Percentiles rank a stretch among this genome's conserved stretches.
phyloP scores from a whole-genome alignment of 35 echinoderm and acorn worm species.

The Ophiothrix spiculata region DNA sequence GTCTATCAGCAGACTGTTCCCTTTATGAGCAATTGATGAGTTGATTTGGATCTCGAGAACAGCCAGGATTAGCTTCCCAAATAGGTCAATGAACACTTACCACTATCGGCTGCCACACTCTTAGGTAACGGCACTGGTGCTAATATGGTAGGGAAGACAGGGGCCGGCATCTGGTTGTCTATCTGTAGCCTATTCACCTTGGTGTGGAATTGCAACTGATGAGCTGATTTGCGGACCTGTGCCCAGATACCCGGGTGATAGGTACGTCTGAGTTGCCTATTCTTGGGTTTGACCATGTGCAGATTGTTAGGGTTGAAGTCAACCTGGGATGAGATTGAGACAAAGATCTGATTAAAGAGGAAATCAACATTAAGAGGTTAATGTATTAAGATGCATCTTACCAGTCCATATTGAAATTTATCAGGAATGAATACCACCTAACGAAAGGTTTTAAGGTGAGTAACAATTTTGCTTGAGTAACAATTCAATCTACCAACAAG shows the following conservation, averaged over 20 bases:
- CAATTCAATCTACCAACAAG: too few species aligned
- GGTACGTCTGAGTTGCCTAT: conserved; percentile 65
- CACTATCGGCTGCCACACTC: conserved; percentile 90
- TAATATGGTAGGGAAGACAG: conserved; percentile 87
- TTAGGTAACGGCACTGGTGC: conserved; percentile 86
- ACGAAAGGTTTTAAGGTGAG: too few species aligned
- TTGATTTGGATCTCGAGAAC: too few species aligned
- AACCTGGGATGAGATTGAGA: conserved; percentile 59
- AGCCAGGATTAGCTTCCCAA: too few species aligned
- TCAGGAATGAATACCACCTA: too few species aligned
- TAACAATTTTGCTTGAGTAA: too few species aligned
- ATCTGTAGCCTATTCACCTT: conserved; percentile 87
- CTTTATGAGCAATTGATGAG: conserved; percentile 92
- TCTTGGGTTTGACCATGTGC: conserved; percentile 83
- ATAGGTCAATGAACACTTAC: too few species aligned
- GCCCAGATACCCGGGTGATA: conserved; percentile 93
- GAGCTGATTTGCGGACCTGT: conserved; percentile 65
- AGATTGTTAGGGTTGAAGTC: conserved; percentile 62
- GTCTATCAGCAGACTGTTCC: conserved; percentile 85
- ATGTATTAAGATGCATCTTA: too few species aligned
- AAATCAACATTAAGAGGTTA: too few species aligned
- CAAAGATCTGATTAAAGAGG: too few species aligned
- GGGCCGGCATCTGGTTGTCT: conserved; percentile 93
- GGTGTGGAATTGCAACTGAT: conserved; percentile 92
- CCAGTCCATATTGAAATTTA: too few species aligned